phyloP scores from a whole-genome alignment of 1,140 invertebrate species.

The Octopus bimaculoides region DNA sequence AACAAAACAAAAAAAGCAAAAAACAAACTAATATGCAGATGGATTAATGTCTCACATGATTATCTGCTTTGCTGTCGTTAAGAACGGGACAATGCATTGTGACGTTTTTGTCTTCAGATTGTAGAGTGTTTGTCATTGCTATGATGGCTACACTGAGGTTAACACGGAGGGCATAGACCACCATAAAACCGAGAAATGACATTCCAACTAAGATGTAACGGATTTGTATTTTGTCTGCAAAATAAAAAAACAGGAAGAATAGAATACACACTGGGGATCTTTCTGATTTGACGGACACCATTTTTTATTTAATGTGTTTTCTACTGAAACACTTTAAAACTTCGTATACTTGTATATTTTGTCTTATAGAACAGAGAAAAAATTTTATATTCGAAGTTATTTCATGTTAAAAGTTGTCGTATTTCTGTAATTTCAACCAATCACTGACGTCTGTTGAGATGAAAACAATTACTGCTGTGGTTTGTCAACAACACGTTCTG shows the following conservation, averaged over 20 bases:
- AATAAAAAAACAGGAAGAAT: too few relatives aligned
- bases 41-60: not conserved
- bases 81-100: not conserved
- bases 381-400: too few relatives aligned
- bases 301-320: accelerated
- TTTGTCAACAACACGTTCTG: accelerated
- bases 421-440: too few relatives aligned
- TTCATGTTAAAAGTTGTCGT: too few relatives aligned
- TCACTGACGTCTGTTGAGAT: too few relatives aligned
- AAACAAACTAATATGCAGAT: not conserved
- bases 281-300: too few relatives aligned
- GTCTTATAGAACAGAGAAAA: too few relatives aligned
- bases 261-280: too few relatives aligned
- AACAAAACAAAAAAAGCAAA: not conserved
- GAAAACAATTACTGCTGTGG: accelerated
- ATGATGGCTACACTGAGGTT: constrained; percentile 81
- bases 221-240: not conserved
- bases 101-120: not conserved
- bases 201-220: constrained; percentile 28
- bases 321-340: too few relatives aligned
- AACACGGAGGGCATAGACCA: constrained; percentile 75
- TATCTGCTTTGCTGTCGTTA: not conserved
- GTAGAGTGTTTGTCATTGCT: constrained; percentile 66
- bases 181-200: constrained; percentile 42
- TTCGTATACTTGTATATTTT: too few relatives aligned